Evolutionary conservation across 2,113 vertebrate species (phyloP), one percentile per base, ranked within the genome.

Genomic region (Aegithalos caudatus): DNA sequence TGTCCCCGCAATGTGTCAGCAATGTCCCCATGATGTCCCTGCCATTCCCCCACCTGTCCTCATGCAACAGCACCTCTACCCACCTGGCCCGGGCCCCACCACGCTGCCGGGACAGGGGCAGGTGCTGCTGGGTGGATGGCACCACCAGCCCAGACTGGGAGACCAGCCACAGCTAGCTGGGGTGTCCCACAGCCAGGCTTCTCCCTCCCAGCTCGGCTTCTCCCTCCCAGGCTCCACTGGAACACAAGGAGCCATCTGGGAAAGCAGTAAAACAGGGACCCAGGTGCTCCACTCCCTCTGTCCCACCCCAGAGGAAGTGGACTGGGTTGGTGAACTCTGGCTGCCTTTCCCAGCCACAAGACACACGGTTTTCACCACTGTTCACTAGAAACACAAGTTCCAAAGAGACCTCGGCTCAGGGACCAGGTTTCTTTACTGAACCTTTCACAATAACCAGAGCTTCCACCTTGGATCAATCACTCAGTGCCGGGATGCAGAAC

Each of bases 341-440:
- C 81, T 50, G 79, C 88, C 72, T 44, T 79, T 74, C 48, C 74
- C 78, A 48, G 81, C 65, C 76, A 20, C 0, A 0, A 62, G 58
- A 57, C 45, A 57, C 53, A 24, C 0, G 1, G 29, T 44, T 81
- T 67, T 38, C 73, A 93, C 62, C 74, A 69, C 40, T 0, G 2
- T 33, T 73, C 61, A 25, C 83, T 89, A 61, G 67, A 79, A 92
- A 71, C 27, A n/a, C 71, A 66, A 58, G 76, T 74, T 86, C 58
- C 69, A 85, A 93, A 92, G 79, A 94, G 76, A 82, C 31, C 72
- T 70, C 0, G 3, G 70, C 73, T 67, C 23, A 79, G 54, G 81
- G 67, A 86, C 69, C 95, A 80, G 71, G 79, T 95, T 88, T 91
- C 92, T 90, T 92, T 92, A 85, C 48, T 81, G 82, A 88, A 88